Evolutionary conservation across 1,140 invertebrate genomes (phyloP), one percentile per base, ranked within the genome.

Genomic region (Megalonaias nervosa): DNA sequence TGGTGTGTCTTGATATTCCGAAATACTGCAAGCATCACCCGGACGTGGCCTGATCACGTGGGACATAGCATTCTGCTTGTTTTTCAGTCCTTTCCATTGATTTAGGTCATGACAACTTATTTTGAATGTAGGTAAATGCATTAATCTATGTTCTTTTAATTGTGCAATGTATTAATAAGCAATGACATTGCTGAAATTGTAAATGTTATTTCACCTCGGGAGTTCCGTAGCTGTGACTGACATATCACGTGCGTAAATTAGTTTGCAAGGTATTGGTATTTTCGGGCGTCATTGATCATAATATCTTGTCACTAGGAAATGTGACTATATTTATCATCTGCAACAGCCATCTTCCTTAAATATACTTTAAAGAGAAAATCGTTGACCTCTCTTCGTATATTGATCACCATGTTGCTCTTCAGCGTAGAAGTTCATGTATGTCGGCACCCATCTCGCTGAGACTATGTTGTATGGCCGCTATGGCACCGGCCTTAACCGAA

Each of bases 401-500:
- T 48, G 38, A 48, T 48, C 38, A 48, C 38, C 38, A 73, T 75
- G 70, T 58, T 67, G 65, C 58, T 58, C 31, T 59, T 60, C 15
- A 23, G 21, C 9, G 58, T 38, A 12, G 16, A 21, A 58, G 23
- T 26, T 26, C 66, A 57, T 88, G 75, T 80, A 87, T 87, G 86
- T 86, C 79, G 38, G 79, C 70, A 57, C 86, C 86, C 65, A 79
- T 87, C 77, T 83, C 87, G 68, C 80, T 88, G 81, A 88, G 88
- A 88, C 80, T 88, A 88, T 89, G 88, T 79, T 88, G 88, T 81
- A 84, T 87, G 81, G 86, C 85, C 80, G 84, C 85, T 74, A 89
- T 89, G 88, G 88, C 88, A 79, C 88, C 88, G 67, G 88, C 88
- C 67, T 83, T 89, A 64, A 89, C 87, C 74, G 87, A 89, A 79